Percentiles rank a stretch among this genome's conserved stretches.
Conservation (phyloP, 2,797 vertebrate species). For the Halcyon smyrnensis region DNA sequence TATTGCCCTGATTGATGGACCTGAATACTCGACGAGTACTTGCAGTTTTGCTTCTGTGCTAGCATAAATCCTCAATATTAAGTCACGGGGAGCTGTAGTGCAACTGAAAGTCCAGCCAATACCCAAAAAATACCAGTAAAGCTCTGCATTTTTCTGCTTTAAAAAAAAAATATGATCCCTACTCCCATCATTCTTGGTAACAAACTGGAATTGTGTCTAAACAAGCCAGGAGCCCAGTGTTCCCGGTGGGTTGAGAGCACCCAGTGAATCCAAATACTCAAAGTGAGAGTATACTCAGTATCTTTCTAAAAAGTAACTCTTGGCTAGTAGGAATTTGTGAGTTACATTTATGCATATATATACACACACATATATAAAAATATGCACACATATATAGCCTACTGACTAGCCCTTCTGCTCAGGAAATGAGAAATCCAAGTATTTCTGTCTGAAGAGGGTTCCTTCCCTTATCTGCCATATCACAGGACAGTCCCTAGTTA, state of each 20-base stretch:
- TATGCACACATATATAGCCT: background rate
- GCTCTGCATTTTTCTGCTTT: background rate
- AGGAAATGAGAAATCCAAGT: background rate
- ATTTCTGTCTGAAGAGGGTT: background rate
- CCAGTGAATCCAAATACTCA: background rate
- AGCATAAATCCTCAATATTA: background rate
- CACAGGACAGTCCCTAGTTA: background rate
- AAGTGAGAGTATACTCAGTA: background rate
- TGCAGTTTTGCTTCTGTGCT: background rate
- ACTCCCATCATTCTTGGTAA: background rate
- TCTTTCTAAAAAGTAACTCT: background rate
- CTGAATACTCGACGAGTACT: rapidly evolving
- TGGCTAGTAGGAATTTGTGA: background rate
- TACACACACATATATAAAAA: rapidly evolving
- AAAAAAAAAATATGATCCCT: background rate
- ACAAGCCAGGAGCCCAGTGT: background rate
- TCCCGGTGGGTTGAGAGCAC: background rate
- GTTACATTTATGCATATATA: background rate
- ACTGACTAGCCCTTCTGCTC: background rate
- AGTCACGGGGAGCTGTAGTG: background rate
- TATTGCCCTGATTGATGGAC: background rate
- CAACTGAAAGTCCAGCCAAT: background rate
- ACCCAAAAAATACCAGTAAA: background rate
- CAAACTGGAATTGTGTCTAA: background rate
- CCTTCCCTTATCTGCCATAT: background rate